phyloP scores from a whole-genome alignment of 1,140 invertebrate genomes.

The Rhizoglyphus robini region DNA sequence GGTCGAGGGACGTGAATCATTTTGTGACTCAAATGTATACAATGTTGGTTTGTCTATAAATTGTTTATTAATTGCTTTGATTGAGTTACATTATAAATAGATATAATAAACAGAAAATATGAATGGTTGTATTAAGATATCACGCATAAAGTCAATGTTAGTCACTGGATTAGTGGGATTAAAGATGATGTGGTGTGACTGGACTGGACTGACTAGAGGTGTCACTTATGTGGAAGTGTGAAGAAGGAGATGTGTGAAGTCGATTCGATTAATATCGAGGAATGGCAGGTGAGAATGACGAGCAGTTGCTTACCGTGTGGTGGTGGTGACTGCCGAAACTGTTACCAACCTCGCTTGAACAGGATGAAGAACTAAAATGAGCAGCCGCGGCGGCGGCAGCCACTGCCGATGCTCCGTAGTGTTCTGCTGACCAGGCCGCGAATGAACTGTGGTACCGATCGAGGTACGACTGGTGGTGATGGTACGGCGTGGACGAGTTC shows the following conservation, averaged over 20 bases:
- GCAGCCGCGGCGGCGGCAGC: neutral
- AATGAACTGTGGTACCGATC: constrained; percentile 7
- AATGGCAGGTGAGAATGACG: neutral
- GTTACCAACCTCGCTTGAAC: neutral
- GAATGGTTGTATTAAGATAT: neutral
- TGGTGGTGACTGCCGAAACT: neutral
- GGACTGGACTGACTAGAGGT: no score
- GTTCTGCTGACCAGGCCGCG: constrained; percentile 5
- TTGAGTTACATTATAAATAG: no score
- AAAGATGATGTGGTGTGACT: no score
- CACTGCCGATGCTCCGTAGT: neutral
- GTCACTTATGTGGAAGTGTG: no score
- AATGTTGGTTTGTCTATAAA: no score
- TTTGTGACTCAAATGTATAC: no score
- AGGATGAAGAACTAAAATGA: constrained; percentile 1
- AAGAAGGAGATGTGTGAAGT: neutral
- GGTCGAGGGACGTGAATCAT: no score
- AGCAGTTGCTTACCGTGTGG: neutral
- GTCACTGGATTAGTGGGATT: no score
- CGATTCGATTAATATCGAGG: neutral
- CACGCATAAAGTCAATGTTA: no score
- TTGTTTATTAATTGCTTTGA: no score
- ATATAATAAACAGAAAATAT: no score
- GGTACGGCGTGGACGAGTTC: neutral
- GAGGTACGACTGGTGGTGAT: neutral